These are phyloP conservation scores for Myotis vivesi DNA, from an alignment of 2,797 vertebrate genomes.

Conservation along the genomic window DNA sequence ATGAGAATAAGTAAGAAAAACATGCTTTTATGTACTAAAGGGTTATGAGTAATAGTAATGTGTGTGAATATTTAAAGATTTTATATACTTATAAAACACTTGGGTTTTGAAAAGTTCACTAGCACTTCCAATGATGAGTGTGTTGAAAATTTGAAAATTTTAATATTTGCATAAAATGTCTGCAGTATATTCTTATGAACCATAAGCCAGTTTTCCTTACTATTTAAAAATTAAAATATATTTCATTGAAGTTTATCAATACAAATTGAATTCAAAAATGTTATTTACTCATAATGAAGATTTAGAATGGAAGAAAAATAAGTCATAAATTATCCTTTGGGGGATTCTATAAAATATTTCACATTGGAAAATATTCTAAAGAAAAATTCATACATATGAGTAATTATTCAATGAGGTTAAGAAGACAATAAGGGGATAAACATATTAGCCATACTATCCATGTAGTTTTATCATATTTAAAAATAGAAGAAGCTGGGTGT, in stretches of 20 bases:
- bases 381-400: neutral
- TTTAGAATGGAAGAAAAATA: neutral
- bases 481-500: neutral
- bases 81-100: neutral
- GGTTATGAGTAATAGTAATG: neutral
- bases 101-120: neutral
- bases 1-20: neutral
- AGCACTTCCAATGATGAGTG: neutral
- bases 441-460: neutral
- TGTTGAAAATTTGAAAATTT: neutral
- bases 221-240: neutral
- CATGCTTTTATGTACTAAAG: neutral
- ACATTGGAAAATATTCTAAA: neutral
- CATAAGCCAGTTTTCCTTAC: neutral
- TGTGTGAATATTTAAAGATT: neutral
- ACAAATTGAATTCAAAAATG: neutral
- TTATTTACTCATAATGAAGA: neutral
- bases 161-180: neutral
- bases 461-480: neutral
- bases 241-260: constrained; percentile 10
- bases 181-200: neutral
- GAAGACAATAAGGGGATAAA: neutral
- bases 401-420: neutral
- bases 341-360: neutral
- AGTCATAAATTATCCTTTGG: neutral